Evolutionary conservation across 23 tunicate species (phyloP).

Genomic region (Oikopleura vanhoeffeni): DNA sequence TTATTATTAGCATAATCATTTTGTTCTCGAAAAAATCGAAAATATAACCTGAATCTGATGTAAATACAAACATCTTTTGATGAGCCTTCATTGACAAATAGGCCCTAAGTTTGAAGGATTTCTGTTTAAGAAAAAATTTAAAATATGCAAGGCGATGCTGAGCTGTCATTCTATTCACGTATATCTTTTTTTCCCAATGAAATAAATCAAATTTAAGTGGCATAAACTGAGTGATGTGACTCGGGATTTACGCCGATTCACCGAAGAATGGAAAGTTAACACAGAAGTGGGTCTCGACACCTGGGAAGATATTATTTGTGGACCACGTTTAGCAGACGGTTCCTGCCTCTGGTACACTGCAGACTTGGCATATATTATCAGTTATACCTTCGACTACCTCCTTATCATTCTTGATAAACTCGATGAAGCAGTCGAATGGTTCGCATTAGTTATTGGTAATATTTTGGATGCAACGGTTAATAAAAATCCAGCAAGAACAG

Average conservation of each 20-base stretch:
- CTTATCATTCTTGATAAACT: not conserved
- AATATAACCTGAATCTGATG: not conserved
- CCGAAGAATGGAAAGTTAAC: not conserved
- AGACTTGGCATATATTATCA: not conserved
- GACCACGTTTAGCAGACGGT: not conserved
- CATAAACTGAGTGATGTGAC: constrained; percentile 3
- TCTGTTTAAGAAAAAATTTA: too few relatives aligned
- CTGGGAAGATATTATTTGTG: not conserved
- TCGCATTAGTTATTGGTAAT: not conserved
- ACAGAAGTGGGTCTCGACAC: not conserved
- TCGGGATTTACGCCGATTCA: not conserved
- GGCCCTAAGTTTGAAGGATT: too few relatives aligned
- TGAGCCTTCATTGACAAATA: too few relatives aligned
- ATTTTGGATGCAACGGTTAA: constrained; percentile 2
- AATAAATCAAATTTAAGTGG: not conserved
- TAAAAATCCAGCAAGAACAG: not conserved
- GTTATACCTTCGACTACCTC: not conserved
- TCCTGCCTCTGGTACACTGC: not conserved
- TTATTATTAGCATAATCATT: not conserved
- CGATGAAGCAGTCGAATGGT: not conserved
- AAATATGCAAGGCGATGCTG: too few relatives aligned
- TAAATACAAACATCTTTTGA: not conserved
- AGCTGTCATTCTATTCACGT: too few relatives aligned
- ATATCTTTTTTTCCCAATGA: too few relatives aligned
- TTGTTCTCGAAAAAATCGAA: not conserved